Conservation (phyloP, 2,113 vertebrate genomes). For the Lepisosteus oculatus region DNA sequence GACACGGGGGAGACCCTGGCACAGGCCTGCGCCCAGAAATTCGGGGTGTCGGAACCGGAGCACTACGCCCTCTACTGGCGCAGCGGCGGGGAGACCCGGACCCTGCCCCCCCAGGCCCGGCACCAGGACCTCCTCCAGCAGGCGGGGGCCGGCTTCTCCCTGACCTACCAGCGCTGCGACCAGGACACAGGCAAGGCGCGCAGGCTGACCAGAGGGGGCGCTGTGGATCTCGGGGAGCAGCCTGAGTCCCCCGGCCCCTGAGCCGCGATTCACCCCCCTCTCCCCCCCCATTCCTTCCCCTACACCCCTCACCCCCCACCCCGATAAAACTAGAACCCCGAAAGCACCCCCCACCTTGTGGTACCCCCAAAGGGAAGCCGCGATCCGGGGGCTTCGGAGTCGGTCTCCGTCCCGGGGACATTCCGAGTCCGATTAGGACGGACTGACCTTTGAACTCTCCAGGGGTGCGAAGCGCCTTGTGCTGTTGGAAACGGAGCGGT, state of each 20-base stretch:
- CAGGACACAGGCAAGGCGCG: slow-evolving; percentile 75
- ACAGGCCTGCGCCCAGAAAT: slow-evolving; percentile 63
- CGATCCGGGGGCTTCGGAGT: too few relatives aligned
- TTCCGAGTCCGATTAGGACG: too few relatives aligned
- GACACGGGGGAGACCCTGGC: slow-evolving; percentile 60
- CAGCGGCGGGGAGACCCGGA: slow-evolving; percentile 64
- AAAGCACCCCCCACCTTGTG: too few relatives aligned
- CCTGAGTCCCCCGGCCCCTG: background rate
- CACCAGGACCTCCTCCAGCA: slow-evolving; percentile 33
- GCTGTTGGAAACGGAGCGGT: too few relatives aligned
- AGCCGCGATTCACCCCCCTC: too few relatives aligned
- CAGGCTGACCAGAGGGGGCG: slow-evolving; percentile 71
- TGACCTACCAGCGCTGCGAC: slow-evolving; percentile 71
- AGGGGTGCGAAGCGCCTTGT: too few relatives aligned
- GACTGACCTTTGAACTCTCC: too few relatives aligned
- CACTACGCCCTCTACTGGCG: slow-evolving; percentile 70
- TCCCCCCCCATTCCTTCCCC: too few relatives aligned
- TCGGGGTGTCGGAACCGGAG: slow-evolving; percentile 64
- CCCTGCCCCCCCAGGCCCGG: slow-evolving; percentile 61
- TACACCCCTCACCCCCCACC: too few relatives aligned
- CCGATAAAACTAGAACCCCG: too few relatives aligned
- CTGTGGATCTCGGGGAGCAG: slow-evolving; percentile 69
- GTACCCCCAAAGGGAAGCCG: too few relatives aligned
- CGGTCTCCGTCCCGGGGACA: too few relatives aligned
- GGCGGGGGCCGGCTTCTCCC: slow-evolving; percentile 58